These are phyloP conservation scores for Drosophila repleta DNA, from an alignment of 1,140 invertebrate genomes.

Conservation along the genomic window DNA sequence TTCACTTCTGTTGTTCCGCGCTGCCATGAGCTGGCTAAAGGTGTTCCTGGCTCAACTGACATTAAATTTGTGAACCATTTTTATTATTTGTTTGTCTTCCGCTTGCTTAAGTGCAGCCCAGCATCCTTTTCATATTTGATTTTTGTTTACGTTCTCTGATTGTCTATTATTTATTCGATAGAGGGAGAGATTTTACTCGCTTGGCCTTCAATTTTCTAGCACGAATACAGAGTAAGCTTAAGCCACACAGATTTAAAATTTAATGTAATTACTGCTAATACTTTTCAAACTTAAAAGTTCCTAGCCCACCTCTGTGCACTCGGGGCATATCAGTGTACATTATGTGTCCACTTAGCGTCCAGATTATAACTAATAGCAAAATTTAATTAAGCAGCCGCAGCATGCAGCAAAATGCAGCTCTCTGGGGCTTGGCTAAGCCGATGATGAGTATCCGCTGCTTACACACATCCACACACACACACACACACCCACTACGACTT, in stretches of 20 bases:
- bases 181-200: too few species aligned
- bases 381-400: conserved; percentile 72
- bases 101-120: not conserved
- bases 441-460: conserved; percentile 60
- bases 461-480: conserved; percentile 12
- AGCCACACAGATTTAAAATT: too few species aligned
- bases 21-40: conserved; percentile 30
- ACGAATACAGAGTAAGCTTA: too few species aligned
- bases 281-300: not conserved
- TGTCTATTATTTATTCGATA: too few species aligned
- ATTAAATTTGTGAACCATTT: conserved; percentile 17
- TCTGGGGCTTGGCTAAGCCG: conserved; percentile 52
- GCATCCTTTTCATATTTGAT: not conserved
- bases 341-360: conserved; percentile 46
- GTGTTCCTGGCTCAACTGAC: conserved; percentile 43
- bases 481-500: conserved; percentile 38
- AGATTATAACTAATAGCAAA: conserved; percentile 70
- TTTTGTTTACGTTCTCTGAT: too few species aligned
- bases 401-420: conserved; percentile 41
- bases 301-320: not conserved
- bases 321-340: not conserved
- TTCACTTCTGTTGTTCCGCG: conserved; percentile 19
- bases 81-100: conserved; percentile 7
- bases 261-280: not conserved
- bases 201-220: too few species aligned